Evolutionary conservation across 2,888 invertebrate genomes (phyloP).

Genomic region (Drosophila pseudotalamancana): DNA sequence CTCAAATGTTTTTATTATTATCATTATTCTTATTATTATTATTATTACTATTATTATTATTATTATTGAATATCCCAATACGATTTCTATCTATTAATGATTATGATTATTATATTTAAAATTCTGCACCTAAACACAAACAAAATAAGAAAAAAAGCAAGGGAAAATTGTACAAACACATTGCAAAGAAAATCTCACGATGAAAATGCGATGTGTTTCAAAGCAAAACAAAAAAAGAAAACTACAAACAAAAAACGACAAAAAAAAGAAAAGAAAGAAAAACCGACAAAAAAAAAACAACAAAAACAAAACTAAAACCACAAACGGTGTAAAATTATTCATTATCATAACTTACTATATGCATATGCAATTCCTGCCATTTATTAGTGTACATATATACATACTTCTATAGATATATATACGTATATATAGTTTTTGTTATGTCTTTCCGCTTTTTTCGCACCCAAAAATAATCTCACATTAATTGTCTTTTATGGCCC

Average conservation of each 20-base stretch:
- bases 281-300: constrained; percentile 28
- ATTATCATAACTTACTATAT: constrained; percentile 37
- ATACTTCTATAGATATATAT: constrained; percentile 10
- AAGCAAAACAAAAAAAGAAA: constrained; percentile 40
- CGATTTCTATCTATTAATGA: constrained; percentile 49
- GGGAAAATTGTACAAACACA: constrained; percentile 53
- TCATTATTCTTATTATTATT: constrained; percentile 46
- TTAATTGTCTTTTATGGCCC: neutral
- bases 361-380: constrained; percentile 60
- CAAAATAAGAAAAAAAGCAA: constrained; percentile 11
- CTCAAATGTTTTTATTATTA: constrained; percentile 58
- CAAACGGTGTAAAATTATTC: constrained; percentile 56
- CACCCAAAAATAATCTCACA: neutral
- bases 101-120: constrained; percentile 50
- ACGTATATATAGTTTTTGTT: constrained; percentile 8
- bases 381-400: constrained; percentile 47
- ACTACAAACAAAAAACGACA: constrained; percentile 21
- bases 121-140: constrained; percentile 36
- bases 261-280: constrained; percentile 38
- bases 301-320: constrained; percentile 41
- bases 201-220: constrained; percentile 52
- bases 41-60: constrained; percentile 35
- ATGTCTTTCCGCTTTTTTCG: constrained; percentile 23
- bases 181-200: constrained; percentile 19
- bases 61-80: constrained; percentile 39